phyloP scores from a whole-genome alignment of 2,888 invertebrate genomes.

The Parnassius apollo region DNA sequence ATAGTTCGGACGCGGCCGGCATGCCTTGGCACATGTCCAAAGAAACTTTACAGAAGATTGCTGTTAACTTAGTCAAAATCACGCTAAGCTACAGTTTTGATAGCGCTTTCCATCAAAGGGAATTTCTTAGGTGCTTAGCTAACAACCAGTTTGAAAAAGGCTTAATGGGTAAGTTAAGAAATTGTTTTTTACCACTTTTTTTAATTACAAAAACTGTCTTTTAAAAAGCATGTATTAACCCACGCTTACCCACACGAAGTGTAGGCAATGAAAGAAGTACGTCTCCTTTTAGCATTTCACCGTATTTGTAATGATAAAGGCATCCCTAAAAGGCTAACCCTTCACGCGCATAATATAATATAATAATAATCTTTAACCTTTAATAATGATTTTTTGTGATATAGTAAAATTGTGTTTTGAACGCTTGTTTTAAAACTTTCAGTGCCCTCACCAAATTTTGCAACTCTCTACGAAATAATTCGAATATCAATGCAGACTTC shows the following conservation, averaged over 20 bases:
- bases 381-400: no score
- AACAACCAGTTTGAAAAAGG: slow-evolving; percentile 80
- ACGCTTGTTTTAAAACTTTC: slow-evolving; percentile 35
- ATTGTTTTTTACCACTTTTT: not conserved
- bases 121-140: slow-evolving; percentile 82
- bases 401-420: no score
- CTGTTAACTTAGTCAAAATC: slow-evolving; percentile 81
- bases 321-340: no score
- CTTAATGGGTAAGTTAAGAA: slow-evolving; percentile 60
- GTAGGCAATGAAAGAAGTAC: no score
- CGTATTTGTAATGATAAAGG: no score
- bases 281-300: no score
- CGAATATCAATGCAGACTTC: slow-evolving; percentile 81
- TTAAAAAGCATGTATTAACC: no score
- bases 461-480: slow-evolving; percentile 70
- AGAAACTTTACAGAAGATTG: slow-evolving; percentile 78
- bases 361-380: no score
- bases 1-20: slow-evolving; percentile 56
- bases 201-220: not conserved
- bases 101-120: slow-evolving; percentile 83
- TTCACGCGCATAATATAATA: no score
- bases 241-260: no score
- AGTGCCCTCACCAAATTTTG: slow-evolving; percentile 70
- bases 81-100: slow-evolving; percentile 82
- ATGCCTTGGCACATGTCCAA: slow-evolving; percentile 67